Evolutionary conservation across 2,888 invertebrate genomes (phyloP).

Genomic region (Anoncus sp.): DNA sequence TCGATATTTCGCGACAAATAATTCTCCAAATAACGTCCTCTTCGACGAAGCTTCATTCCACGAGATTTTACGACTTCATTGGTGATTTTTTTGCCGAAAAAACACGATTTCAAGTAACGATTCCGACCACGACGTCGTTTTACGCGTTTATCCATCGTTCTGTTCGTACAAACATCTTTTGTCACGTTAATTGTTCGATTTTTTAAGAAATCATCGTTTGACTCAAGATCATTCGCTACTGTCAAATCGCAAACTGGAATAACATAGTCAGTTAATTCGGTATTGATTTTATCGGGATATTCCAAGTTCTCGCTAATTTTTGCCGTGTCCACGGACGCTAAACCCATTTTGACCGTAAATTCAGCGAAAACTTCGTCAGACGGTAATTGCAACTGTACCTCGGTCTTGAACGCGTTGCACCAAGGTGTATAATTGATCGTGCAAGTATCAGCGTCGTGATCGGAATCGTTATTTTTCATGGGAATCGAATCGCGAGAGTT

Average conservation of each 20-base stretch:
- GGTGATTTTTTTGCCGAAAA: slow-evolving; percentile 16
- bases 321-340: background rate
- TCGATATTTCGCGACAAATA: slow-evolving; percentile 56
- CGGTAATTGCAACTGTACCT: slow-evolving; percentile 42
- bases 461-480: slow-evolving; percentile 14
- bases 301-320: background rate
- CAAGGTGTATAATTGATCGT: slow-evolving; percentile 55
- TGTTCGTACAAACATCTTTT: background rate
- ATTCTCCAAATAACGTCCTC: slow-evolving; percentile 55
- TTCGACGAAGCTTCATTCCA: slow-evolving; percentile 33
- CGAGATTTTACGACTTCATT: slow-evolving; percentile 9
- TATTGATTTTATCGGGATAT: background rate
- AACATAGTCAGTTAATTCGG: background rate
- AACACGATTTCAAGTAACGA: slow-evolving; percentile 27
- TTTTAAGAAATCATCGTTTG: background rate
- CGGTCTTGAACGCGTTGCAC: slow-evolving; percentile 57
- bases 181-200: background rate
- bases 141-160: slow-evolving; percentile 1
- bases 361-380: slow-evolving; percentile 48
- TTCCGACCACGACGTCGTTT: slow-evolving; percentile 17
- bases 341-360: slow-evolving; percentile 49
- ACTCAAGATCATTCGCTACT: slow-evolving; percentile 2
- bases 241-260: background rate
- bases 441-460: slow-evolving; percentile 8
- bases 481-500: slow-evolving; percentile 1